These are phyloP conservation scores for Bubo blakistoni DNA, from an alignment of 2,113 vertebrate species.

Conservation along the genomic window DNA sequence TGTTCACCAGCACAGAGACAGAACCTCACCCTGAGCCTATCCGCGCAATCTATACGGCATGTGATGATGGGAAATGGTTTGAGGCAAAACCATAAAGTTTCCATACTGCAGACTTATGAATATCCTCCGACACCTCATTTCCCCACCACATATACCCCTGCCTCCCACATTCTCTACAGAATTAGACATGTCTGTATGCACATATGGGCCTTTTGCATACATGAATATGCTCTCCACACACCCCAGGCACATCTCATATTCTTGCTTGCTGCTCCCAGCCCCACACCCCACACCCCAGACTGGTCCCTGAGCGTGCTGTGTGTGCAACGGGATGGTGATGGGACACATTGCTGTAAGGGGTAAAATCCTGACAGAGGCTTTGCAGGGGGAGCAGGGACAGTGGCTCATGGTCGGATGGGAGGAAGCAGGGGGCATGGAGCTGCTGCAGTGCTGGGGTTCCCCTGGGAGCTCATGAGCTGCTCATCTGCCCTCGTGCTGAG, in stretches of 20 bases:
- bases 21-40: not conserved
- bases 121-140: not conserved
- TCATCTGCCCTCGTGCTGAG: fast-evolving
- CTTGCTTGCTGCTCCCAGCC: not conserved
- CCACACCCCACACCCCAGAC: fast-evolving
- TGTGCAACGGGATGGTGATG: not conserved
- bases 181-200: not conserved
- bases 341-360: not conserved
- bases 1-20: not conserved
- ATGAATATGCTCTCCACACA: not conserved
- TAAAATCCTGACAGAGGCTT: not conserved
- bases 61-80: not conserved
- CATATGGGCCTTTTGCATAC: not conserved
- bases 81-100: not conserved
- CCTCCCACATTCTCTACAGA: not conserved
- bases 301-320: not conserved
- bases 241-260: fast-evolving
- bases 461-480: not conserved
- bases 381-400: not conserved
- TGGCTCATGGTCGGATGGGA: fast-evolving
- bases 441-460: fast-evolving
- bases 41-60: not conserved
- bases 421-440: not conserved
- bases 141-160: not conserved
- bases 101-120: not conserved